phyloP scores from a whole-genome alignment of 30 jellyfish, hydroid and myxozoan species.

The Turritopsis dohrnii region DNA sequence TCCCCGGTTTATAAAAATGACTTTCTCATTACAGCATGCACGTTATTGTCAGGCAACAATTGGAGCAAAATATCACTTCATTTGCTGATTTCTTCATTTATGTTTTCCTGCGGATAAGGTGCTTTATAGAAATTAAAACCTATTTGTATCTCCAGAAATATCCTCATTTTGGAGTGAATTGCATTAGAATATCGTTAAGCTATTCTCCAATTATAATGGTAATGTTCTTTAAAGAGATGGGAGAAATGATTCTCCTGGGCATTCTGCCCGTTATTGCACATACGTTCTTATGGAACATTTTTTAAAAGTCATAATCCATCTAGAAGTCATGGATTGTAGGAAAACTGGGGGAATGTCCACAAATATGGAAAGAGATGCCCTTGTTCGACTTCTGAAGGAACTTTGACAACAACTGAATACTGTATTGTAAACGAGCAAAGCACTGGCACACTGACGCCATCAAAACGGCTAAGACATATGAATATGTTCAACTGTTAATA shows the following conservation, averaged over 20 bases:
- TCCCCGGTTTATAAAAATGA: neutral
- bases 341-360: neutral
- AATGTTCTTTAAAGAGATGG: neutral
- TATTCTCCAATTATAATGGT: neutral
- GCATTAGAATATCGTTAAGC: neutral
- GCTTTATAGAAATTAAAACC: neutral
- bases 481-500: no score
- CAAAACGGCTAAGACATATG: no score
- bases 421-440: no score
- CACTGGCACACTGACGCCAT: no score
- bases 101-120: neutral
- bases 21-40: neutral
- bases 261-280: neutral
- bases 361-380: neutral
- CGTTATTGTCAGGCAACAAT: neutral
- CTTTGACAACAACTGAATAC: neutral
- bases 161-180: neutral
- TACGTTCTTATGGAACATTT: neutral
- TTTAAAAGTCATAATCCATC: neutral
- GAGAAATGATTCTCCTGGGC: conserved; percentile 2
- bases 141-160: conserved; percentile 11
- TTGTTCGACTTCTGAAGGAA: neutral
- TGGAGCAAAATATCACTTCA: neutral
- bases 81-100: neutral
- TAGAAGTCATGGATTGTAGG: neutral